A percentile compares a stretch with the other conserved stretches of the same genome.
Conservation (phyloP, 2,797 vertebrate genomes). For the Cetoscarus ocellatus region DNA sequence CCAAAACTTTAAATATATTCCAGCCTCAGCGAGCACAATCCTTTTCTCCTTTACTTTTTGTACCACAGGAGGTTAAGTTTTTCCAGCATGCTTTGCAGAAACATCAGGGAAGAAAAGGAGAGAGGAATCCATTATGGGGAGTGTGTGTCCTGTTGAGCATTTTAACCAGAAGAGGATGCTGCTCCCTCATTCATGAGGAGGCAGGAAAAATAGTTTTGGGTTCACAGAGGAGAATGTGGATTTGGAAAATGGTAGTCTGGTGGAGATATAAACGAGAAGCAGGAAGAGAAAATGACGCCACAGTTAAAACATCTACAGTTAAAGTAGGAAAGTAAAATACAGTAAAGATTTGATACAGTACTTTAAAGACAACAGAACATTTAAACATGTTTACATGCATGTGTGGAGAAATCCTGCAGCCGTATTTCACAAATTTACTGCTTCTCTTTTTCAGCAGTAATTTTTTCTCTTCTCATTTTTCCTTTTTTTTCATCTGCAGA, state of each 20-base stretch:
- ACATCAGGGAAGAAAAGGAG: neutral
- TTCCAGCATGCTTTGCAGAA: neutral
- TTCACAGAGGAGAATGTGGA: slow-evolving; percentile 1
- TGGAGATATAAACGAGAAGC: slow-evolving; percentile 15
- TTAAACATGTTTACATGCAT: neutral
- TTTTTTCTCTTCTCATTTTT: slow-evolving; percentile 10
- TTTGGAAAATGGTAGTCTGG: slow-evolving; percentile 37
- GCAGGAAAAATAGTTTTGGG: neutral
- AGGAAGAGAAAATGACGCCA: neutral
- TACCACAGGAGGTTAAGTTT: neutral
- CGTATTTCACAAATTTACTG: slow-evolving; percentile 10
- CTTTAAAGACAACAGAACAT: neutral
- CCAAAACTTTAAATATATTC: no score
- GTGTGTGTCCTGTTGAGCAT: slow-evolving; percentile 34
- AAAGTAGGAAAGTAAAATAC: neutral
- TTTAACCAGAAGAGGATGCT: slow-evolving; percentile 84
- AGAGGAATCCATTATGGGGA: neutral
- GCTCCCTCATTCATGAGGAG: slow-evolving; percentile 72
- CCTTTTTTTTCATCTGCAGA: slow-evolving; percentile 45
- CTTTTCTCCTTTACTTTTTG: neutral
- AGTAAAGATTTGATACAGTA: neutral
- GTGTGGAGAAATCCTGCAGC: neutral
- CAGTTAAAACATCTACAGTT: neutral
- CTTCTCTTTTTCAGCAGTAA: slow-evolving; percentile 1
- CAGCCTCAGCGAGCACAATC: no score